Percentiles rank a stretch among this genome's conserved stretches.
phyloP scores from a whole-genome alignment of 2,113 vertebrate genomes.

The Sinocyclocheilus rhinocerous region DNA sequence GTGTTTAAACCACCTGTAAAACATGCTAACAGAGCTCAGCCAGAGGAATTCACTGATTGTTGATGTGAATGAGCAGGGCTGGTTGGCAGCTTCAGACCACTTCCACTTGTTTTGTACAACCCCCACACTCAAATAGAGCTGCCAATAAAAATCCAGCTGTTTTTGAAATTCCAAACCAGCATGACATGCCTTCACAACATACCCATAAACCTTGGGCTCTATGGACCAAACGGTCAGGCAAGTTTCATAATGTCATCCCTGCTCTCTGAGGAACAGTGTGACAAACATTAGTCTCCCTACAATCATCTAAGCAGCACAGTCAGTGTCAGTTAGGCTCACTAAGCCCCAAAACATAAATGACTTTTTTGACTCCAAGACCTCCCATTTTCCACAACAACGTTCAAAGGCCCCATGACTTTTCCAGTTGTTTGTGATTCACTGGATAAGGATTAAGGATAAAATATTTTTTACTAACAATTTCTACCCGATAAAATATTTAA shows the following conservation, averaged over 20 bases:
- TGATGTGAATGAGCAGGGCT: not conserved
- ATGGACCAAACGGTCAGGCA: conserved; percentile 1
- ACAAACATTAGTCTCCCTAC: not conserved
- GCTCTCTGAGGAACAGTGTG: not conserved
- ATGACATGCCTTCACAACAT: not conserved
- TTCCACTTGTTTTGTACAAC: not conserved
- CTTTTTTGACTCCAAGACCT: not conserved
- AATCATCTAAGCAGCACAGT: not conserved
- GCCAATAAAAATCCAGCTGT: not conserved
- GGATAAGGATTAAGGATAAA: too few relatives aligned
- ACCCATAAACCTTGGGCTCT: not conserved
- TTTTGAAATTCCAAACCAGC: conserved; percentile 10
- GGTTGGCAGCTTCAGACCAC: not conserved
- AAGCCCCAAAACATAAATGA: not conserved
- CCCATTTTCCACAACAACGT: not conserved
- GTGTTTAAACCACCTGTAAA: not conserved
- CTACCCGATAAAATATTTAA: too few relatives aligned
- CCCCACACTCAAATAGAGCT: conserved; percentile 2
- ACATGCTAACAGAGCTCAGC: not conserved
- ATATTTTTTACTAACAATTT: too few relatives aligned
- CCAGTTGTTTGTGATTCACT: too few relatives aligned
- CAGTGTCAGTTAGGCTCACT: not conserved
- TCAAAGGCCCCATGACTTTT: too few relatives aligned
- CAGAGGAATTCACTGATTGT: too few relatives aligned
- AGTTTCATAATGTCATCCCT: not conserved